phyloP scores from a whole-genome alignment of 2,113 vertebrate species.

The Corvus moneduloides region DNA sequence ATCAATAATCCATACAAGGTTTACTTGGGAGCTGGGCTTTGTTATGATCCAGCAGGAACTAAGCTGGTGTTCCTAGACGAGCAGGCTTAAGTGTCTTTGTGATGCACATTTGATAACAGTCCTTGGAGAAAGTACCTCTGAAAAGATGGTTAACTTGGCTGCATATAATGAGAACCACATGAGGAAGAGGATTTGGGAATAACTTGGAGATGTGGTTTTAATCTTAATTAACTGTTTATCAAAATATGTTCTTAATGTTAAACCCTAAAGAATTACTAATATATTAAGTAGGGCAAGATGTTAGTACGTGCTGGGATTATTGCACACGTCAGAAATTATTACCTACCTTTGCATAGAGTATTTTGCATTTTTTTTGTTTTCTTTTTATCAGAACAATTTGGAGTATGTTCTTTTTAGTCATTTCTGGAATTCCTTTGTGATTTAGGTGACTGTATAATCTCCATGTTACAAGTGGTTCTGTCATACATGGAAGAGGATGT shows the following conservation, averaged over 20 bases:
- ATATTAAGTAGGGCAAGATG: background rate
- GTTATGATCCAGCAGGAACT: background rate
- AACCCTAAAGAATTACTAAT: background rate
- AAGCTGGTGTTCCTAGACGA: background rate
- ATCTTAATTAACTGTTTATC: background rate
- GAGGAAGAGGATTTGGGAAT: background rate
- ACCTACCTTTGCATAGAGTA: background rate
- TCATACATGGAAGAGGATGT: background rate
- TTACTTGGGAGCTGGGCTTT: background rate
- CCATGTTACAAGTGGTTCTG: background rate
- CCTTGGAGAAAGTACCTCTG: background rate
- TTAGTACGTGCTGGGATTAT: background rate
- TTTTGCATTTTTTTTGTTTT: background rate
- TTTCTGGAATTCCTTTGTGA: background rate
- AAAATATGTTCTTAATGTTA: background rate
- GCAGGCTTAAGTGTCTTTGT: background rate
- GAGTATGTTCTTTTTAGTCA: background rate
- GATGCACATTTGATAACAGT: background rate
- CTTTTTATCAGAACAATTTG: background rate
- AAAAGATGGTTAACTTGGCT: background rate
- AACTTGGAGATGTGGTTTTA: background rate
- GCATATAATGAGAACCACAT: background rate
- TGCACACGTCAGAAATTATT: background rate
- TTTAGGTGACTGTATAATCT: background rate
- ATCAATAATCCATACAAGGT: background rate